A percentile compares a stretch with the other conserved stretches of the same genome.
Evolutionary conservation across 1,140 invertebrate species (phyloP).

Genomic region (Aphis craccivora): DNA sequence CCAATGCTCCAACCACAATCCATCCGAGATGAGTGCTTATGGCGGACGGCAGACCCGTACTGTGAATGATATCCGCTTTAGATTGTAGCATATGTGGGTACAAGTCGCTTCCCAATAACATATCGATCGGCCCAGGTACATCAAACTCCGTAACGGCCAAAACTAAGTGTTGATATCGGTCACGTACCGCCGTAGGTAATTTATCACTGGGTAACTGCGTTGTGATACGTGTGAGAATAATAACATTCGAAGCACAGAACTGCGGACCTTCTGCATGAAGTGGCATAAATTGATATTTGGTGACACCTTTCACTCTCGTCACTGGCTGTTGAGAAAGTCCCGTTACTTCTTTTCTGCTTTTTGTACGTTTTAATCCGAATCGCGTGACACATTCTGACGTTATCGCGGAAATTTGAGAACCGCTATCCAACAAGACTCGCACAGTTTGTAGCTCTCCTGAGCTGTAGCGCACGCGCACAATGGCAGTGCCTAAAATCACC

Average conservation of each 20-base stretch:
- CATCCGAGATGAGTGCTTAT: neutral
- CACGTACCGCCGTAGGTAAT: neutral
- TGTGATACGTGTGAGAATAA: neutral
- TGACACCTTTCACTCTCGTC: neutral
- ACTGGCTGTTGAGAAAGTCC: slow-evolving; percentile 23
- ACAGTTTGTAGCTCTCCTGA: neutral
- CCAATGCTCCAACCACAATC: neutral
- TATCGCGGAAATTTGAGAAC: slow-evolving; percentile 12
- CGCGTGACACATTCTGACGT: neutral
- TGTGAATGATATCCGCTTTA: neutral
- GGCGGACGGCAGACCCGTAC: neutral
- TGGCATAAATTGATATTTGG: neutral
- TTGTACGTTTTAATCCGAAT: neutral
- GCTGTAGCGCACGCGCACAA: neutral
- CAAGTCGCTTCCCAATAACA: slow-evolving; percentile 9
- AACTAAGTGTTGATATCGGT: neutral
- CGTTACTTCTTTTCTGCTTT: neutral
- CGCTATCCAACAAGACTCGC: neutral
- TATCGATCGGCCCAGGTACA: neutral
- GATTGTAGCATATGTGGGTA: neutral
- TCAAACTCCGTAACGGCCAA: slow-evolving; percentile 3
- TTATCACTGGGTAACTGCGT: neutral
- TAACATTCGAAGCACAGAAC: neutral
- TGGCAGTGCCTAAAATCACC: neutral
- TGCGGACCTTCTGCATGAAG: neutral